Base-by-base conservation (phyloP, 1,140 invertebrate species). In the Drosophila littoralis region DNA sequence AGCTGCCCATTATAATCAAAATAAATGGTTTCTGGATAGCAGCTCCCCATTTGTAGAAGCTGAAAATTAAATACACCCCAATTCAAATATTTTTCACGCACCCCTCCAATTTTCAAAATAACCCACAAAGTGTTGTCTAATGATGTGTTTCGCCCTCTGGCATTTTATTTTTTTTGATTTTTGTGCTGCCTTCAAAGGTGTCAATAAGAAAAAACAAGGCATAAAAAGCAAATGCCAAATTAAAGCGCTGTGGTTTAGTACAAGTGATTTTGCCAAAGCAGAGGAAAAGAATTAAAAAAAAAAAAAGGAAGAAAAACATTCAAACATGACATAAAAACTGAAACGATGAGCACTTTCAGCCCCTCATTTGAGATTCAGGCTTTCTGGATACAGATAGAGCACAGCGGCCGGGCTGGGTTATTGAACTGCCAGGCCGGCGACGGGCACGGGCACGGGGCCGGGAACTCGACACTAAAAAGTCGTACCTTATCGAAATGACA, bases 401-500 rank as follows among this genome's bases (percentile, higher is more conserved):
- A 86, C 82, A 86, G 38, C 63, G 43, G 57, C 51, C 52, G 60
- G 55, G 46, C 38, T 70, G 72, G 82, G 83, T 82, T 88, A 88
- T 86, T 88, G 79, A 86, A 86, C 82, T 60, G 79, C 70, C 40
- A 46, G 48, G 50, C 52, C 50, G 46, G 55, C 4, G 1, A 22
- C 1, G 22, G 22, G 2, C 4, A 28, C 0, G 22, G 22, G 22
- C 22, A 28, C 22, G 22, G 22, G 22, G 22, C 22, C 22, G 22
- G 22, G 22, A 28, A 54, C 46, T 52, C 15, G 71, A 50, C 46
- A 66, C 55, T 86, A 73, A 88, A 84, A 86, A 76, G 67, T 76
- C 67, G 43, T 54, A 88, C 75, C 82, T 76, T 86, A 85, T 85
- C 82, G 83, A 79, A 82, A 70, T 86, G 82, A 88, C 82, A 86